Conservation (phyloP, 2,113 vertebrate species). For the Ictidomys tridecemlineatus region DNA sequence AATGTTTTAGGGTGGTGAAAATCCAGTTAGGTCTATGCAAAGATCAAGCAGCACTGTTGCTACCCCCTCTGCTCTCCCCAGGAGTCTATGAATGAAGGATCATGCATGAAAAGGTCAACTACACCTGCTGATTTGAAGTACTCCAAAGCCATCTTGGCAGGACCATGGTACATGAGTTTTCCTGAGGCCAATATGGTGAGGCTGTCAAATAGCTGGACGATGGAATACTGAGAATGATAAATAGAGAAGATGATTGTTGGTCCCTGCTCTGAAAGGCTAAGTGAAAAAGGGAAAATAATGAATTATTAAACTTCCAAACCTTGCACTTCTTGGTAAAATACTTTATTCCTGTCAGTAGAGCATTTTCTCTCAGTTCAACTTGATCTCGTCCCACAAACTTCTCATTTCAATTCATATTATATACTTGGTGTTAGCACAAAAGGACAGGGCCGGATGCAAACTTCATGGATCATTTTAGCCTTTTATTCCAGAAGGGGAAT, state of each 20-base stretch:
- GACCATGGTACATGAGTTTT: slow-evolving; percentile 93
- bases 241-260: slow-evolving; percentile 97
- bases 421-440: too few relatives aligned
- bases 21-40: neutral
- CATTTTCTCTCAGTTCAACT: neutral
- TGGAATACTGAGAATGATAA: slow-evolving; percentile 96
- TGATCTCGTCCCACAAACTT: neutral
- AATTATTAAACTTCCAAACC: neutral
- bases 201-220: slow-evolving; percentile 95
- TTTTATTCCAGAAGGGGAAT: too few relatives aligned
- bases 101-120: neutral
- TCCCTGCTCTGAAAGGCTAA: slow-evolving; percentile 92
- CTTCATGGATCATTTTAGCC: too few relatives aligned
- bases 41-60: neutral
- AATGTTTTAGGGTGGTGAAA: neutral
- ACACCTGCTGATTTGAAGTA: slow-evolving; percentile 93
- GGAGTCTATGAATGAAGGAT: neutral
- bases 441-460: too few relatives aligned
- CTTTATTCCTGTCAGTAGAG: neutral
- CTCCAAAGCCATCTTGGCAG: slow-evolving; percentile 87
- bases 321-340: neutral
- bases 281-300: slow-evolving; percentile 39
- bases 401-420: neutral
- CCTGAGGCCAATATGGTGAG: slow-evolving; percentile 93
- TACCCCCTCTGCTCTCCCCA: neutral